Percentiles rank a stretch among this genome's conserved stretches.
Conservation (phyloP, 2,797 vertebrate genomes). For the Bucorvus abyssinicus region DNA sequence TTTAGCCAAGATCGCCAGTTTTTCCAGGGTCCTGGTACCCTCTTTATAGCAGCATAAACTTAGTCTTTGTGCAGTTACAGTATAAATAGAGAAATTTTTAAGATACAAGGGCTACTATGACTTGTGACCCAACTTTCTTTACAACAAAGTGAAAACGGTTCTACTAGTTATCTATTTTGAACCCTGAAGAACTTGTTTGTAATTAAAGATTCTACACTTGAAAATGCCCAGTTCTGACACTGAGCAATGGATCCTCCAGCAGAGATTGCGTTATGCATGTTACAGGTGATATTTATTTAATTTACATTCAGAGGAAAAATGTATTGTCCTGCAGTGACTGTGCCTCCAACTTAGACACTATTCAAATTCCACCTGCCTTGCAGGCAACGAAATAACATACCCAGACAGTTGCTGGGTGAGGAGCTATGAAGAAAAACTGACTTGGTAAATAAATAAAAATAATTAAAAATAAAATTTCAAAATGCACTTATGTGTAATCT, state of each 20-base stretch:
- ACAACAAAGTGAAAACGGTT: background rate
- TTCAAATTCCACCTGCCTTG: background rate
- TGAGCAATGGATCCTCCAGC: background rate
- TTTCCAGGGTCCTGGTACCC: background rate
- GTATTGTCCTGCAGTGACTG: background rate
- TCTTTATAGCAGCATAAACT: background rate
- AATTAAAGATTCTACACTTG: background rate
- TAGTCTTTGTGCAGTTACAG: background rate
- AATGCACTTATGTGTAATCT: background rate
- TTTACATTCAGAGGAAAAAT: background rate
- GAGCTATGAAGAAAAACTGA: background rate
- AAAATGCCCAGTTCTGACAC: background rate
- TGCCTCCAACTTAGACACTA: background rate
- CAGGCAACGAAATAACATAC: background rate
- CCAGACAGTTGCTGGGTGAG: rapidly evolving
- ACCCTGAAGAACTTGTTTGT: background rate
- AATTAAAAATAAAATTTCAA: no score
- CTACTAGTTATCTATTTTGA: background rate
- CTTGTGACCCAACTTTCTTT: background rate
- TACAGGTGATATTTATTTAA: background rate
- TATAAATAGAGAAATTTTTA: background rate
- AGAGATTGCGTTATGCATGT: background rate
- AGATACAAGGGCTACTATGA: background rate
- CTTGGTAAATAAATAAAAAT: background rate
- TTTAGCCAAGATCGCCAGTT: background rate